Conservation (phyloP, 2,113 vertebrate genomes). For the Rhinopithecus roxellana region DNA sequence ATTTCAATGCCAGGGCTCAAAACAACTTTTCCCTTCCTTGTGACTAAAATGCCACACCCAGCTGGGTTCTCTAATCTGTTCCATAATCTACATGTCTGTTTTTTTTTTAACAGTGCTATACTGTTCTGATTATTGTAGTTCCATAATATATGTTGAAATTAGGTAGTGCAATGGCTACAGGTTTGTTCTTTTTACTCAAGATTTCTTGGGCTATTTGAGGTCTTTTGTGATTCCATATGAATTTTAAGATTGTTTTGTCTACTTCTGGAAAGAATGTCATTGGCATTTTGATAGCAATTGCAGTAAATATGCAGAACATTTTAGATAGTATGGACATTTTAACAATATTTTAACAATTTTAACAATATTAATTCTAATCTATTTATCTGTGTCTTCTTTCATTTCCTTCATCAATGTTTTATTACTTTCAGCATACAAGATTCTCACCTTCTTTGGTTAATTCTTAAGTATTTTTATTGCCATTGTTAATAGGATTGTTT, state of each 20-base stretch:
- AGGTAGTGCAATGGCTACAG: background rate
- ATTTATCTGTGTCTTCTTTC: background rate
- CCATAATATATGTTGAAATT: background rate
- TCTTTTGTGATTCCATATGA: background rate
- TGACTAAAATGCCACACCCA: background rate
- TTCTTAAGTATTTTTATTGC: background rate
- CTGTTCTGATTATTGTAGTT: background rate
- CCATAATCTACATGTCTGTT: background rate
- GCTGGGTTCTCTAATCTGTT: background rate
- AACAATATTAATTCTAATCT: background rate
- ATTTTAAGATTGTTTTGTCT: background rate
- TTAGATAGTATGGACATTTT: background rate
- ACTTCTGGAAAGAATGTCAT: background rate
- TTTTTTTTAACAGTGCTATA: background rate
- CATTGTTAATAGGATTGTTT: background rate
- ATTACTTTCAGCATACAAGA: background rate
- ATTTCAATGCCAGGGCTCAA: background rate
- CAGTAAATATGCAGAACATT: background rate
- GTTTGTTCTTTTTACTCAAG: background rate
- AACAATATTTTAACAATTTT: background rate
- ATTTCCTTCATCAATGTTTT: background rate
- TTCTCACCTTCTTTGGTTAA: background rate
- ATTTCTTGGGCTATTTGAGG: background rate
- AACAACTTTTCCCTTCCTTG: background rate
- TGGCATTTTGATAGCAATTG: background rate